These are phyloP conservation scores for Zeus faber DNA, from an alignment of 2,113 vertebrate species.

Conservation along the genomic window DNA sequence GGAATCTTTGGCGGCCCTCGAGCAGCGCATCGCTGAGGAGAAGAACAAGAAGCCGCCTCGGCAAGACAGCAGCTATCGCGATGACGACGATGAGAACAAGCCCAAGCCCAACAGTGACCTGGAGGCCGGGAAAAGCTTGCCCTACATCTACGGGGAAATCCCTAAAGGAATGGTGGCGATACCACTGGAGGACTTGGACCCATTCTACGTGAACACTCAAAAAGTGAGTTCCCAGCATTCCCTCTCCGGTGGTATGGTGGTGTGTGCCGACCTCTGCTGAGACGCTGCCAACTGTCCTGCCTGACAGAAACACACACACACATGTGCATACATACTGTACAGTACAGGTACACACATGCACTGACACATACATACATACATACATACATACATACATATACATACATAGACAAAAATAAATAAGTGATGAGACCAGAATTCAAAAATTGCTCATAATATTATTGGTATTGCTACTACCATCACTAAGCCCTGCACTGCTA, in stretches of 20 bases:
- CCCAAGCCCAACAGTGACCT: slow-evolving; percentile 95
- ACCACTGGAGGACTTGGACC: slow-evolving; percentile 98
- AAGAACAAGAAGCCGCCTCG: slow-evolving; percentile 93
- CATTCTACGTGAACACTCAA: slow-evolving; percentile 90
- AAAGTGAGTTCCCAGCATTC: slow-evolving; percentile 85
- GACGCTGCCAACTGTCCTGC: background rate
- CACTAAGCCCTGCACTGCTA: too few relatives aligned
- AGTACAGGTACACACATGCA: too few relatives aligned
- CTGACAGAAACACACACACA: background rate
- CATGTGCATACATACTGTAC: too few relatives aligned
- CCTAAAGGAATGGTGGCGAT: slow-evolving; percentile 86
- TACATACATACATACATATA: too few relatives aligned
- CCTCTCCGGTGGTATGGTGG: background rate
- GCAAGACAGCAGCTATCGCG: slow-evolving; percentile 94
- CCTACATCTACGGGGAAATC: slow-evolving; percentile 97
- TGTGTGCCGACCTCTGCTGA: background rate
- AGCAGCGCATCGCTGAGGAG: slow-evolving; percentile 89
- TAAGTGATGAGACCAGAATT: too few relatives aligned
- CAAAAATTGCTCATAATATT: too few relatives aligned
- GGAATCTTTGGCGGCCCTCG: slow-evolving; percentile 92
- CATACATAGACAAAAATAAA: too few relatives aligned
- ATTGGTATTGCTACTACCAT: too few relatives aligned
- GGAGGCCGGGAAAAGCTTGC: slow-evolving; percentile 94
- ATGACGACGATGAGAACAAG: slow-evolving; percentile 93
- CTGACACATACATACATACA: too few relatives aligned